A percentile compares a stretch with the other conserved stretches of the same genome.
Evolutionary conservation across 1,140 invertebrate species (phyloP).

Genomic region (Orchestia grillus): DNA sequence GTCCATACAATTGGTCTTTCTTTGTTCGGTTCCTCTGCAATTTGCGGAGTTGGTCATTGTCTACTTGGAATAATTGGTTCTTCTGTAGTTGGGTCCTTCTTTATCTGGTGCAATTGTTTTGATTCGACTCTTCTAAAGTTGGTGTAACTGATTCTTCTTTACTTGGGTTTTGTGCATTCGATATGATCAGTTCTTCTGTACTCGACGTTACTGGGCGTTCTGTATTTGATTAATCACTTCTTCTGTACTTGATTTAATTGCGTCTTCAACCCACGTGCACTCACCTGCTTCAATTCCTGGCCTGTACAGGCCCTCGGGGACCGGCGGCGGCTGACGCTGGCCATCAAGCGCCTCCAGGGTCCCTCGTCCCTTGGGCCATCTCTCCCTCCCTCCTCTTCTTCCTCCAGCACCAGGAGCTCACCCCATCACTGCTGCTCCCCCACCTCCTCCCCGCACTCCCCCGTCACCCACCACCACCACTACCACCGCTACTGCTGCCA

Average conservation of each 20-base stretch:
- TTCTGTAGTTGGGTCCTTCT: too few species aligned
- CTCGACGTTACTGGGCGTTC: too few species aligned
- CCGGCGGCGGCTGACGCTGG: slow-evolving; percentile 2
- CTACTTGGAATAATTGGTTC: too few species aligned
- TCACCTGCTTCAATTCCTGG: not conserved
- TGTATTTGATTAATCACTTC: not conserved
- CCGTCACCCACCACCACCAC: slow-evolving; percentile 50
- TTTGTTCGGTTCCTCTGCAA: too few species aligned
- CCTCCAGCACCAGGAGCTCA: not conserved
- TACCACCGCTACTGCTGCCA: slow-evolving; percentile 29
- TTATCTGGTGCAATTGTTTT: too few species aligned
- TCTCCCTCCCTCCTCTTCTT: not conserved
- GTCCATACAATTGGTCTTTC: too few species aligned
- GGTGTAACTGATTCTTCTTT: too few species aligned
- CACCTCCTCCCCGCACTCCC: not conserved
- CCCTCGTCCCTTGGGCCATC: not conserved
- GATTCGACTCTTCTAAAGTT: too few species aligned
- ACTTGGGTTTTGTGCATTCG: not conserved
- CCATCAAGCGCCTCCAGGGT: slow-evolving; percentile 5
- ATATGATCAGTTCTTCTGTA: too few species aligned
- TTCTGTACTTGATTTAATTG: not conserved
- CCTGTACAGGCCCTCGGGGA: not conserved
- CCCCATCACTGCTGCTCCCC: not conserved
- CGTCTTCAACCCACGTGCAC: not conserved
- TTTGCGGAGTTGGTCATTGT: too few species aligned